phyloP scores from a whole-genome alignment of 2,797 vertebrate species.

The Staurois parvus region DNA sequence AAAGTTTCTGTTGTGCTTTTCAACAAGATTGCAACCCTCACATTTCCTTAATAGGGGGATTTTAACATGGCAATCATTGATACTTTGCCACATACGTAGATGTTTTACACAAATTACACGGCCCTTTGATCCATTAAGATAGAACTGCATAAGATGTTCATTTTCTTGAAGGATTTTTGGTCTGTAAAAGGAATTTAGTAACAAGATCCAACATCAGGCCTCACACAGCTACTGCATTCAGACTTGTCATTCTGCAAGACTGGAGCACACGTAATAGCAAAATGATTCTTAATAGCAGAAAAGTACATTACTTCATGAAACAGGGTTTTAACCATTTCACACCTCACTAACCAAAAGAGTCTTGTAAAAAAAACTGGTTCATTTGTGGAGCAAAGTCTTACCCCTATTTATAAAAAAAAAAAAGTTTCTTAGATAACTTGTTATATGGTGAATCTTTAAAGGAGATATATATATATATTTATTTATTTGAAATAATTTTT shows the following conservation, averaged over 20 bases:
- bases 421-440: too few species aligned
- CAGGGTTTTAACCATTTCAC: constrained; percentile 70
- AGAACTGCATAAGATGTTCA: constrained; percentile 52
- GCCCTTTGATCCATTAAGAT: constrained; percentile 67
- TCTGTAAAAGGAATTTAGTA: constrained; percentile 68
- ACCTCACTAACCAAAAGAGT: constrained; percentile 49
- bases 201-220: constrained; percentile 67
- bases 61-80: constrained; percentile 58
- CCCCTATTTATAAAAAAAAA: background rate
- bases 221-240: constrained; percentile 61
- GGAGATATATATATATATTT: too few species aligned
- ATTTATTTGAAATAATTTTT: too few species aligned
- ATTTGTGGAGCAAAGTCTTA: background rate
- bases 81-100: constrained; percentile 54
- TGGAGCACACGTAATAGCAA: constrained; percentile 65
- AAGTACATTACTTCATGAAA: constrained; percentile 67
- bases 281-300: constrained; percentile 67
- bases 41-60: constrained; percentile 43
- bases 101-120: constrained; percentile 64
- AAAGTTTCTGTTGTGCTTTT: constrained; percentile 63
- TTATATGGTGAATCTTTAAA: too few species aligned
- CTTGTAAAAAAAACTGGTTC: constrained; percentile 47
- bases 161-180: constrained; percentile 70
- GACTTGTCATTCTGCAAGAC: constrained; percentile 61
- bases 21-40: constrained; percentile 49